Percentiles rank a stretch among this genome's conserved stretches.
These are phyloP conservation scores for Hyposmocoma kahamanoa DNA, from an alignment of 1,140 invertebrate genomes.

Conservation along the genomic window DNA sequence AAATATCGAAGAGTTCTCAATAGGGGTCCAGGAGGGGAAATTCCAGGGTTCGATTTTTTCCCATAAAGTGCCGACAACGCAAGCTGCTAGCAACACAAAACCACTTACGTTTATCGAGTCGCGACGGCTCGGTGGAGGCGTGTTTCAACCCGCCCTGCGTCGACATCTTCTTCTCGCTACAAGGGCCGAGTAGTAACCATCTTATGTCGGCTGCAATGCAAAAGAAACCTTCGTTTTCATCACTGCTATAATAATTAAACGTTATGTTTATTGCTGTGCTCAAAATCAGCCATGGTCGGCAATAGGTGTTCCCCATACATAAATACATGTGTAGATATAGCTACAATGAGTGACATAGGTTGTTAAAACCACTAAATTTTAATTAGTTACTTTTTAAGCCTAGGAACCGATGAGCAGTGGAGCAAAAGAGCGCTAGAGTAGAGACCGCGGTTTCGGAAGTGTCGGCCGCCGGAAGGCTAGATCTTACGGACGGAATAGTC, in stretches of 20 bases:
- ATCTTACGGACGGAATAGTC: too few relatives aligned
- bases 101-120: conserved; percentile 53
- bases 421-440: not conserved
- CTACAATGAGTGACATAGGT: too few relatives aligned
- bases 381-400: not conserved
- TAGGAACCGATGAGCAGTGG: not conserved
- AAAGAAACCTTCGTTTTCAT: not conserved
- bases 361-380: too few relatives aligned
- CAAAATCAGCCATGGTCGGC: not conserved
- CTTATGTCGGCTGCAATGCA: conserved; percentile 36
- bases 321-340: not conserved
- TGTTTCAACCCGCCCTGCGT: conserved; percentile 46
- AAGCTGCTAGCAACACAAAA: too few relatives aligned
- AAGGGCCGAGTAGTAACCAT: conserved; percentile 41
- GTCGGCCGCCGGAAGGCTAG: too few relatives aligned
- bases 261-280: not conserved
- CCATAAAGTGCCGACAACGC: too few relatives aligned
- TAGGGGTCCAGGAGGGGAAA: too few relatives aligned
- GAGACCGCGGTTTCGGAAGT: too few relatives aligned
- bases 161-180: conserved; percentile 40
- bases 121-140: conserved; percentile 42
- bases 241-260: not conserved
- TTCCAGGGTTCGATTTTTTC: too few relatives aligned
- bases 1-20: too few relatives aligned
- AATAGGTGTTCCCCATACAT: not conserved